phyloP scores from a whole-genome alignment of 2,113 vertebrate species.

The Prinia subflava region DNA sequence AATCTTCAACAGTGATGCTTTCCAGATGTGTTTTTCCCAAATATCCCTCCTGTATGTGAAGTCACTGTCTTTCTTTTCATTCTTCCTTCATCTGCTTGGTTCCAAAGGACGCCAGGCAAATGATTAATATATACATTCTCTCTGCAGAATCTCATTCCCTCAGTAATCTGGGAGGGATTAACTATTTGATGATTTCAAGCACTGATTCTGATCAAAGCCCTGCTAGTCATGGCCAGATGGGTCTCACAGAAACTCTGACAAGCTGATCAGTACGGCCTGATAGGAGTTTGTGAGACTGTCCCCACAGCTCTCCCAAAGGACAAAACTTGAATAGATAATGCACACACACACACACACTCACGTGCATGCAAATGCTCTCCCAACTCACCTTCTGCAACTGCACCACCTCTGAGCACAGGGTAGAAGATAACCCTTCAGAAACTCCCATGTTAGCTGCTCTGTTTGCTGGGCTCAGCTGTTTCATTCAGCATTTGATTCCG shows the following conservation, averaged over 20 bases:
- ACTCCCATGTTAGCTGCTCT: constrained; percentile 26
- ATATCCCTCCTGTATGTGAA: neutral
- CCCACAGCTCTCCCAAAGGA: neutral
- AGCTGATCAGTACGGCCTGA: neutral
- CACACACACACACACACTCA: neutral
- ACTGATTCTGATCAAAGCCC: constrained; percentile 42
- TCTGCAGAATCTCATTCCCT: neutral
- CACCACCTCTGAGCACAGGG: neutral
- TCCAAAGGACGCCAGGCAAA: neutral
- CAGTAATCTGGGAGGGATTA: constrained; percentile 41
- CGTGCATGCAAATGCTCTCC: neutral
- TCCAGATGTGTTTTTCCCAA: neutral
- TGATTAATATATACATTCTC: constrained; percentile 10
- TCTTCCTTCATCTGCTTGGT: neutral
- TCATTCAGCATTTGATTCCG: constrained; percentile 30
- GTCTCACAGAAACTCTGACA: neutral
- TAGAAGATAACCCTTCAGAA: neutral
- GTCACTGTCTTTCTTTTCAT: neutral
- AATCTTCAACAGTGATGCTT: neutral
- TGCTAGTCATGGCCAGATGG: constrained; percentile 5
- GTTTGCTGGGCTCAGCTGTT: constrained; percentile 50
- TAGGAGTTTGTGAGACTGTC: neutral
- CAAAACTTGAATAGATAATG: neutral
- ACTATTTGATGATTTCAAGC: constrained; percentile 36
- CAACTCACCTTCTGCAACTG: neutral